A percentile compares a stretch with the other conserved stretches of the same genome.
These are phyloP conservation scores for Pseudanteris insignis DNA, from an alignment of 2,888 invertebrate genomes.

Conservation along the genomic window DNA sequence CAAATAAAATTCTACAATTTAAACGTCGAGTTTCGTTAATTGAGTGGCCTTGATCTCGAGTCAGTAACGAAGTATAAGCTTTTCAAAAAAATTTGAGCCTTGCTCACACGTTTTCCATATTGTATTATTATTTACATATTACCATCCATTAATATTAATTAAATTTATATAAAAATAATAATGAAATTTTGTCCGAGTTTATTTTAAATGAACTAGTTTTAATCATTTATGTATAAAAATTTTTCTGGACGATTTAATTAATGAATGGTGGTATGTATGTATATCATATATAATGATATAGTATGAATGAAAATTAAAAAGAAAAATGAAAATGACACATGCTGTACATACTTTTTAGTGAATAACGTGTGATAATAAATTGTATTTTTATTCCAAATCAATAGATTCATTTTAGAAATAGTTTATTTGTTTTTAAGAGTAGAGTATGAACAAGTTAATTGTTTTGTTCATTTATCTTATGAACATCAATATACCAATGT, in stretches of 20 bases:
- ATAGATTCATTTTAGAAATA: too few species aligned
- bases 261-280: constrained; percentile 11
- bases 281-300: constrained; percentile 49
- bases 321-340: constrained; percentile 59
- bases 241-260: too few species aligned
- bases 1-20: constrained; percentile 61
- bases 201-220: too few species aligned
- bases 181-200: too few species aligned
- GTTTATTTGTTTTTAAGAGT: too few species aligned
- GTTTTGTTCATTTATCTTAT: too few species aligned
- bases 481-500: too few species aligned
- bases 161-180: too few species aligned
- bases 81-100: constrained; percentile 48
- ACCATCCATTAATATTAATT: constrained; percentile 21
- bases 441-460: too few species aligned
- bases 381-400: constrained; percentile 66
- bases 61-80: constrained; percentile 55
- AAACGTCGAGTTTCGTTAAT: constrained; percentile 45
- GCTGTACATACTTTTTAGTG: constrained; percentile 66
- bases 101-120: constrained; percentile 42
- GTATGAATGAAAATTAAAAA: constrained; percentile 7
- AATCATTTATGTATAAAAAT: too few species aligned
- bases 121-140: constrained; percentile 20
- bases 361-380: constrained; percentile 66
- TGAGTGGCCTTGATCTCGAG: constrained; percentile 62